These are phyloP conservation scores for Acronicta psi DNA, from an alignment of 2,888 invertebrate species.

Conservation along the genomic window DNA sequence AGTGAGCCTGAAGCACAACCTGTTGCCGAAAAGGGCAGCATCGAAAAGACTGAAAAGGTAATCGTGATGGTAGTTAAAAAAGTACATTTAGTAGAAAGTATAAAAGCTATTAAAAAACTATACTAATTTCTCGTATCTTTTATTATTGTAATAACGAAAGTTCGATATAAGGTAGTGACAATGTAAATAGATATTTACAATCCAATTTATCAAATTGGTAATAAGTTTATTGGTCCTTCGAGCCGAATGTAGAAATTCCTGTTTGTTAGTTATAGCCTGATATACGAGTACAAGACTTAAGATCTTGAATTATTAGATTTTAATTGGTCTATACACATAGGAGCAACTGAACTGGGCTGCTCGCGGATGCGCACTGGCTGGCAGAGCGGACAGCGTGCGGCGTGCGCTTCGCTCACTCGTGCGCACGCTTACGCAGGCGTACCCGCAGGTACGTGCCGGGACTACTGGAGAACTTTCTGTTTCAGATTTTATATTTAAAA, in stretches of 20 bases:
- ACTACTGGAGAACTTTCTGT: not conserved
- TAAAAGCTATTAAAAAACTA: not conserved
- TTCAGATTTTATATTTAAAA: too few species aligned
- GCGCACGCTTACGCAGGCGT: conserved; percentile 72
- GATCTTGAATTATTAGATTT: too few species aligned
- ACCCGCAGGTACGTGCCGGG: conserved; percentile 71
- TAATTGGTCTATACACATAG: conserved; percentile 55
- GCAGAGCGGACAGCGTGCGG: conserved; percentile 83
- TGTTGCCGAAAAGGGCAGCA: conserved; percentile 83
- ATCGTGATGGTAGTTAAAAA: not conserved
- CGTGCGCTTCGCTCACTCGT: conserved; percentile 77
- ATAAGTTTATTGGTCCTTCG: not conserved
- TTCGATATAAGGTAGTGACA: too few species aligned
- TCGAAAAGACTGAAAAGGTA: conserved; percentile 88
- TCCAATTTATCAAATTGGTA: too few species aligned
- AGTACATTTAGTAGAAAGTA: not conserved
- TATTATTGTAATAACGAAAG: too few species aligned
- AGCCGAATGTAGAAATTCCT: not conserved
- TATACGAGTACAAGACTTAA: not conserved
- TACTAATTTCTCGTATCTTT: not conserved
- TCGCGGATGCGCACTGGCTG: conserved; percentile 79
- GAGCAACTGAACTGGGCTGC: conserved; percentile 86
- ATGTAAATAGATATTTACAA: too few species aligned
- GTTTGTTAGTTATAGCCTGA: not conserved
- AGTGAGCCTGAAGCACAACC: conserved; percentile 81